phyloP scores from a whole-genome alignment of 2,797 vertebrate species.

The Rhodeus uyekii region DNA sequence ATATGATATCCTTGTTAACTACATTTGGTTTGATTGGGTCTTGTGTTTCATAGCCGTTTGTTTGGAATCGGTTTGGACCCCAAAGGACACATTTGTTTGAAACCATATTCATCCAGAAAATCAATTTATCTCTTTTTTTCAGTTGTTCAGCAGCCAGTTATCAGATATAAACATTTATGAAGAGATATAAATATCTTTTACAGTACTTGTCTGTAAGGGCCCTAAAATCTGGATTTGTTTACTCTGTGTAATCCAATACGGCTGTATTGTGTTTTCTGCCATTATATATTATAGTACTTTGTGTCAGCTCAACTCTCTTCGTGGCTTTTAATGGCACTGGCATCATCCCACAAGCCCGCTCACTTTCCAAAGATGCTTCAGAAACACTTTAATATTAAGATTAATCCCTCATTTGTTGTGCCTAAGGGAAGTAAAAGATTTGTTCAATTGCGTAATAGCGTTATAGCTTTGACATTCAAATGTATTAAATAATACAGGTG shows the following conservation, averaged over 20 bases:
- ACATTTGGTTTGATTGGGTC: conserved; percentile 1
- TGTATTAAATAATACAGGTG: conserved; percentile 9
- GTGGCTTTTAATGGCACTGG: background rate
- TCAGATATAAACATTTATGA: background rate
- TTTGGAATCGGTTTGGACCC: background rate
- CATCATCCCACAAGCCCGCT: background rate
- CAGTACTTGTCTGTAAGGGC: background rate
- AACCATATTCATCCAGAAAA: conserved; percentile 15
- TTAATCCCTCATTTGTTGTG: conserved; percentile 18
- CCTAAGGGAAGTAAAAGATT: conserved; percentile 9
- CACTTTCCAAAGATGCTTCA: conserved; percentile 27
- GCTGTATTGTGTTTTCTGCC: background rate
- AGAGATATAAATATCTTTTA: background rate
- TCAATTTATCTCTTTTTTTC: background rate
- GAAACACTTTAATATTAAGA: conserved; percentile 35
- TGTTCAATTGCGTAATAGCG: background rate
- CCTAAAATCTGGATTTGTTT: background rate
- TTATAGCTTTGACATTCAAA: conserved; percentile 8
- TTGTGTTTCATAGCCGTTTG: background rate
- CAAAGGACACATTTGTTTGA: background rate
- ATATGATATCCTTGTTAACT: background rate
- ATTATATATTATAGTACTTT: background rate
- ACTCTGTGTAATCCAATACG: background rate
- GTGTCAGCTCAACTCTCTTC: background rate
- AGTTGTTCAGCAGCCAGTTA: background rate